These are phyloP conservation scores for Sander lucioperca DNA, from an alignment of 2,113 vertebrate genomes.

Conservation along the genomic window DNA sequence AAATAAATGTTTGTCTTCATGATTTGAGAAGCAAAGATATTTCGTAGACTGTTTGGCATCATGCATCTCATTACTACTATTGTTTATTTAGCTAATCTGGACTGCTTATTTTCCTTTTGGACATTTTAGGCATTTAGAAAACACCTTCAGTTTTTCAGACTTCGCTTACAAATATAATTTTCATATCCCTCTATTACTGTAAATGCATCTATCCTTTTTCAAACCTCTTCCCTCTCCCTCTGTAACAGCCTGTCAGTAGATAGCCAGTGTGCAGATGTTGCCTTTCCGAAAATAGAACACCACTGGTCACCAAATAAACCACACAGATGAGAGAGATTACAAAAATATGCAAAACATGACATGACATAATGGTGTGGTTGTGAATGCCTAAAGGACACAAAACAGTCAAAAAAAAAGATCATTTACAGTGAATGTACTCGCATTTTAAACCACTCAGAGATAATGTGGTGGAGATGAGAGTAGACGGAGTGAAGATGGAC, in stretches of 20 bases:
- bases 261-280: slow-evolving; percentile 57
- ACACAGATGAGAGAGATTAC: slow-evolving; percentile 2
- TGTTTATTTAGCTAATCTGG: background rate
- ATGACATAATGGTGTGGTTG: background rate
- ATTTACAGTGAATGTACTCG: background rate
- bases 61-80: background rate
- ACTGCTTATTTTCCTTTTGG: background rate
- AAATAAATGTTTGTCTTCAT: background rate
- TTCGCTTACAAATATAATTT: background rate
- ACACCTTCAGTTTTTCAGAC: background rate
- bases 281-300: slow-evolving; percentile 54
- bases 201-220: slow-evolving; percentile 9
- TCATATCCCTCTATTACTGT: background rate
- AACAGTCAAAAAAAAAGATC: background rate
- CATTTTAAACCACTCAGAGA: background rate
- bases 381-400: background rate
- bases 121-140: background rate
- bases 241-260: slow-evolving; percentile 30
- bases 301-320: slow-evolving; percentile 21
- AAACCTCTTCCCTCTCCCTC: slow-evolving; percentile 9
- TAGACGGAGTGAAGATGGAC: background rate
- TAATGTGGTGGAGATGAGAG: slow-evolving; percentile 4
- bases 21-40: background rate
- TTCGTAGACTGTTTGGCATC: background rate
- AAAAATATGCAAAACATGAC: slow-evolving; percentile 6